Conservation (phyloP, 2,888 invertebrate species). For the Cephonodes hylas region DNA sequence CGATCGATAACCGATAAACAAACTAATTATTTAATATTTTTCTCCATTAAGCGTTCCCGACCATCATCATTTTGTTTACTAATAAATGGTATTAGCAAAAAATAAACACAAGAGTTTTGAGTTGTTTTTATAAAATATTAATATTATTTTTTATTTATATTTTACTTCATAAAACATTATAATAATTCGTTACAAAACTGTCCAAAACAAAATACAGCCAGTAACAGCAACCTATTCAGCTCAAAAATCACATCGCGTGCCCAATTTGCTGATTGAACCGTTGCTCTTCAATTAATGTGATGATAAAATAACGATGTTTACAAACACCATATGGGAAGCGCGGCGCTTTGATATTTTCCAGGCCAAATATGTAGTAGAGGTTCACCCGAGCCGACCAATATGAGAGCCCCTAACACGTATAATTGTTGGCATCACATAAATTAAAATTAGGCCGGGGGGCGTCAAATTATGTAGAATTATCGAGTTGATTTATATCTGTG, state of each 20-base stretch:
- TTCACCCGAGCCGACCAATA: background rate
- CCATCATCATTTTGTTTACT: no score
- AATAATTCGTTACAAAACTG: no score
- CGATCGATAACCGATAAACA: no score
- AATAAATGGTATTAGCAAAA: no score
- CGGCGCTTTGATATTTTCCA: background rate
- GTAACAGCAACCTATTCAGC: no score
- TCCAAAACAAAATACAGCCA: no score
- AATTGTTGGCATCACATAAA: constrained; percentile 4
- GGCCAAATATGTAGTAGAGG: background rate
- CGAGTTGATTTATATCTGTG: background rate
- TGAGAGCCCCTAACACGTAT: background rate
- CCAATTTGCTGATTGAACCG: background rate
- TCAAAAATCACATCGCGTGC: background rate
- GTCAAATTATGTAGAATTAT: constrained; percentile 7
- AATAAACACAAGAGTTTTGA: no score
- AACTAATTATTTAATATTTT: no score
- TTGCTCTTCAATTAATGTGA: background rate
- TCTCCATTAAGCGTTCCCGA: no score
- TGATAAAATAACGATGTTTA: background rate
- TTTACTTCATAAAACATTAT: no score
- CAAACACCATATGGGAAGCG: constrained; percentile 4
- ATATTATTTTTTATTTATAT: no score
- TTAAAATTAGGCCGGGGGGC: background rate
- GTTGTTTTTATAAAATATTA: no score